Base-by-base conservation (phyloP, 2,113 vertebrate genomes). In the Elgaria multicarinata region DNA sequence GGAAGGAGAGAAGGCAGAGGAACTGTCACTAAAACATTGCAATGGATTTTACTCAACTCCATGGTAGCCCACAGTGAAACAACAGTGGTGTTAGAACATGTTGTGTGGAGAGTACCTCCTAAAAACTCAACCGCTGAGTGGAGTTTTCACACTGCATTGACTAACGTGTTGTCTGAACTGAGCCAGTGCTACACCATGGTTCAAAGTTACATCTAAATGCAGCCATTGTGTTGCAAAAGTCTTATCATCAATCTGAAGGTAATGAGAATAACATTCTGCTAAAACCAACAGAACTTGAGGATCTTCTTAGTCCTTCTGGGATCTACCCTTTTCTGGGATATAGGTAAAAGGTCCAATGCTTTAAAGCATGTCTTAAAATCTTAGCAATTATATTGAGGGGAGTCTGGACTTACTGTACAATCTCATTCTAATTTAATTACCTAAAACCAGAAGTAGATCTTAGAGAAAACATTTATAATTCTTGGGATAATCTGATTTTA, bases 401-500 rank as follows among this genome's bases (percentile, higher is more conserved):
- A 50, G 62, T 28, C 28, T 31, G 26, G 31, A 71, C 66, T n/a
- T 82, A 8, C n/a, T 88, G 66, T 42, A 33, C 36, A 55, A 72
- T 62, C 16, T 74, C 78, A 82, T 24, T 39, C 36, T 58, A 72
- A 87, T 74, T 42, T 82, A 88, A 88, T 88, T 14, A 72, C 53
- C 42, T n/a, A 53, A 80, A 87, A 67, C 76, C 64, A 87, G 86
- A 87, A 46, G n/a, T 69, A 87, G 44, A 79, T 67, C 24, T 69
- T 24, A 31, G 24, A 16, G 24, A 87, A 55, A 79, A 69, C 62
- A 79, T 31, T 79, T 20, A 28, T 87, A 53, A 79, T 78, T 53
- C 58, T 87, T 69, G 3, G 31, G 77, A 87, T 87, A 87, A 87
- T 66, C 77, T 53, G 33, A 87, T 87, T 77, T 87, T 64, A 66